Conservation (phyloP, 2,888 invertebrate species). For the Pecten maximus region DNA sequence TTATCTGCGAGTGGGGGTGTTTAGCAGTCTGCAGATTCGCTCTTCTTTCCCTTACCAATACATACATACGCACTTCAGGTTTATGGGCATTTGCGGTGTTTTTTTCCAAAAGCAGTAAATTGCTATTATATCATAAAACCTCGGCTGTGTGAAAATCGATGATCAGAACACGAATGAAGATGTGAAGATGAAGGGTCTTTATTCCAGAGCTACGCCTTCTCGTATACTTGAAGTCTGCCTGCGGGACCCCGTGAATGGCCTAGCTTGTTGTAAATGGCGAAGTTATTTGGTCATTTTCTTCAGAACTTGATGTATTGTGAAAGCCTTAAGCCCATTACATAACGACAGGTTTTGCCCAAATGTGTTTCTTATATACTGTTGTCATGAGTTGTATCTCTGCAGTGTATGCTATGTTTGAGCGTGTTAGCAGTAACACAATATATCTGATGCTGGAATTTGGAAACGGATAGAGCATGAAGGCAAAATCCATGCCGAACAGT, state of each 20-base stretch:
- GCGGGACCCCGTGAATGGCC: not conserved
- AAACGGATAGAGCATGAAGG: not conserved
- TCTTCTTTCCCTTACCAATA: not conserved
- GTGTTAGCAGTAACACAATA: not conserved
- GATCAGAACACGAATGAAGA: not conserved
- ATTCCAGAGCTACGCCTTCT: not conserved
- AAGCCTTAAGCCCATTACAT: not conserved
- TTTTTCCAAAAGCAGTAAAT: slow-evolving; percentile 9
- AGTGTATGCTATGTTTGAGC: not conserved
- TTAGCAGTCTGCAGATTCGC: not conserved
- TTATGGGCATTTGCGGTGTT: not conserved
- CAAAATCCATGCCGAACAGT: not conserved
- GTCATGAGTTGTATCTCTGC: not conserved
- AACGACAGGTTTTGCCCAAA: not conserved
- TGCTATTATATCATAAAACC: not conserved
- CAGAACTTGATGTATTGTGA: not conserved
- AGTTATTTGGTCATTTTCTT: not conserved
- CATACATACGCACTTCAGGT: not conserved
- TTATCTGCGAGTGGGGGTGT: no score
- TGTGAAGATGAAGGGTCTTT: not conserved
- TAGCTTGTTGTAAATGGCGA: not conserved
- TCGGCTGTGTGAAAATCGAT: slow-evolving; percentile 5
- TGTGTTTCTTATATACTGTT: not conserved
- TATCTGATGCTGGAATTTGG: not conserved
- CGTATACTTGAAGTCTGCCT: not conserved